phyloP scores from a whole-genome alignment of 2,113 vertebrate species.

The Halichoeres trimaculatus region DNA sequence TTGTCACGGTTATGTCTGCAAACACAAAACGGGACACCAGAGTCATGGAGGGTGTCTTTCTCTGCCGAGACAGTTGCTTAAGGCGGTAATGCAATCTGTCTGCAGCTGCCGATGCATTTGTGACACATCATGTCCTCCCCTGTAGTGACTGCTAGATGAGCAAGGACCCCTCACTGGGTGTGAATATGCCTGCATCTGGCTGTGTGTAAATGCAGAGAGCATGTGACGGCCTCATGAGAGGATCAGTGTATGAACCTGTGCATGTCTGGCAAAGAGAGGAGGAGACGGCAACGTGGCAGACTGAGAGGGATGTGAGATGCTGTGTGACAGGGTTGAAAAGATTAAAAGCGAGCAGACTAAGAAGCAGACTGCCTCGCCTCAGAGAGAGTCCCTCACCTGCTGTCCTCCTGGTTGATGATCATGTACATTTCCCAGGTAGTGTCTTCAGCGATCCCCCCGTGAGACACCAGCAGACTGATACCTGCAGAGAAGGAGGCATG shows the following conservation, averaged over 20 bases:
- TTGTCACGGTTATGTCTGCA: constrained; percentile 31
- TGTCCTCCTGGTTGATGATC: constrained; percentile 90
- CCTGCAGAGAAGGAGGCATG: constrained; percentile 78
- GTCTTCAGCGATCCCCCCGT: constrained; percentile 92
- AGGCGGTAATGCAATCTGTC: constrained; percentile 62
- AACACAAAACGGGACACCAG: constrained; percentile 49
- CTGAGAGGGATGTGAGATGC: constrained; percentile 25
- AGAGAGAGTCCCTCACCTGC: constrained; percentile 85
- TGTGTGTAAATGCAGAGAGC: constrained; percentile 12
- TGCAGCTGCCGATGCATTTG: constrained; percentile 52
- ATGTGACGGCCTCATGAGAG: constrained; percentile 8
- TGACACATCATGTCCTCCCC: constrained; percentile 63
- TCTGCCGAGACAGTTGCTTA: constrained; percentile 54
- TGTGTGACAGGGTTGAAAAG: constrained; percentile 31
- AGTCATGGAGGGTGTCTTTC: constrained; percentile 35
- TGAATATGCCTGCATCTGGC: constrained; percentile 31
- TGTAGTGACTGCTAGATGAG: constrained; percentile 54
- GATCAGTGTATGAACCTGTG: constrained; percentile 10
- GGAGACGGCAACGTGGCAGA: neutral
- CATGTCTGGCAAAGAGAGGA: constrained; percentile 15
- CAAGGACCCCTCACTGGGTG: constrained; percentile 34
- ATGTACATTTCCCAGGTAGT: constrained; percentile 95
- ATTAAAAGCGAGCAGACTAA: constrained; percentile 57
- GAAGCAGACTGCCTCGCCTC: constrained; percentile 43
- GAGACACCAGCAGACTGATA: constrained; percentile 93